Percentiles rank a stretch among this genome's conserved stretches.
These are phyloP conservation scores for Chaetophractus vellerosus DNA, from an alignment of 2,797 vertebrate species.

Conservation along the genomic window DNA sequence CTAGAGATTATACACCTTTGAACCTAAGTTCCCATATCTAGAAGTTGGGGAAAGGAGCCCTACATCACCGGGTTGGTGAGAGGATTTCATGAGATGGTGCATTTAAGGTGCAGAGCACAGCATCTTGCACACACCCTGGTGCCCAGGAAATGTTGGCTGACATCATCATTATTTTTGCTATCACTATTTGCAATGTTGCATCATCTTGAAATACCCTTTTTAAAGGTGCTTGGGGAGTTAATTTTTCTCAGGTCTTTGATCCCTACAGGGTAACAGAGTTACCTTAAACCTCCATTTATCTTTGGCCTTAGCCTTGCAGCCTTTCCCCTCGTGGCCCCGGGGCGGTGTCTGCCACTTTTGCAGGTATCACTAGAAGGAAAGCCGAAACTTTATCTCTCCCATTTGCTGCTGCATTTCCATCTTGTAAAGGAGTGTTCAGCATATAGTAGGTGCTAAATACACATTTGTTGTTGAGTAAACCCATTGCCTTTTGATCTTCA, in stretches of 20 bases:
- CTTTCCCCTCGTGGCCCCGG: background rate
- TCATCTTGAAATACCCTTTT: background rate
- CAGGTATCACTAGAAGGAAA: background rate
- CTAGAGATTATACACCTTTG: background rate
- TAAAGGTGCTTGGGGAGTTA: background rate
- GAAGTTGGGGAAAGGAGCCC: background rate
- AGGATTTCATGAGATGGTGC: background rate
- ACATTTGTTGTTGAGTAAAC: background rate
- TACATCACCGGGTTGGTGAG: background rate
- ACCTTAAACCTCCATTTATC: background rate
- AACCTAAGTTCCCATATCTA: background rate
- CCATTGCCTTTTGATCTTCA: background rate
- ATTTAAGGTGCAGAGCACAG: rapidly evolving
- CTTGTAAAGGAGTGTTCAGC: background rate
- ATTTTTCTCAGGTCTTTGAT: background rate
- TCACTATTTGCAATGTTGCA: background rate
- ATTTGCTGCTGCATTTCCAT: background rate
- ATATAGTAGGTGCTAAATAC: background rate
- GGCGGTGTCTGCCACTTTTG: background rate
- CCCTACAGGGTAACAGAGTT: background rate
- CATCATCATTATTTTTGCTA: rapidly evolving
- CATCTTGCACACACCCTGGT: background rate
- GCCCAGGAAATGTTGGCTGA: background rate
- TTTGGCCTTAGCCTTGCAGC: background rate
- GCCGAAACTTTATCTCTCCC: background rate